Conservation (phyloP, 1,140 invertebrate genomes). For the Heliothis subflexa region DNA sequence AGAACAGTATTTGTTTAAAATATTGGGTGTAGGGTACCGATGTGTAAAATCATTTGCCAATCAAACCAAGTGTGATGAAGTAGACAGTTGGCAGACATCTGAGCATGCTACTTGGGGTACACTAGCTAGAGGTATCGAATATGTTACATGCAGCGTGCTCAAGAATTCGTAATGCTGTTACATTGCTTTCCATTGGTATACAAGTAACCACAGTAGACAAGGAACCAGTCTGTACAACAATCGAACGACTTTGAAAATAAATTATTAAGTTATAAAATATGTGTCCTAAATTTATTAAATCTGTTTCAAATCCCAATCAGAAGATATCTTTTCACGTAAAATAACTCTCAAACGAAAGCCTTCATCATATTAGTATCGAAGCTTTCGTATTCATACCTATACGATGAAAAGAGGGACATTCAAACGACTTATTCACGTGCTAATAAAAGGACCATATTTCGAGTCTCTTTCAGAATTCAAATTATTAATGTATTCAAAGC, state of each 20-base stretch:
- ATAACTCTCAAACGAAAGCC: neutral
- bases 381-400: neutral
- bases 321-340: neutral
- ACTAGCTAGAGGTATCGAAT: slow-evolving; percentile 17
- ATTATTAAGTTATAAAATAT: too few species aligned
- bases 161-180: slow-evolving; percentile 44
- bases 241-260: too few species aligned
- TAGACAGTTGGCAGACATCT: slow-evolving; percentile 29
- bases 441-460: neutral
- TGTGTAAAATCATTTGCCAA: slow-evolving; percentile 32
- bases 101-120: slow-evolving; percentile 36
- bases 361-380: neutral
- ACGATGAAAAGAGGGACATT: neutral
- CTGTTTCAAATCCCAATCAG: neutral
- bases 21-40: slow-evolving; percentile 21
- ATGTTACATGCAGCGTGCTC: slow-evolving; percentile 52
- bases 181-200: slow-evolving; percentile 69
- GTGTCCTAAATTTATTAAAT: too few species aligned
- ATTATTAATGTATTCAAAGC: slow-evolving; percentile 17
- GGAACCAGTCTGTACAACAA: too few species aligned
- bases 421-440: neutral
- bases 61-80: slow-evolving; percentile 29
- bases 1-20: slow-evolving; percentile 30
- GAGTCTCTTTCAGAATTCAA: neutral
- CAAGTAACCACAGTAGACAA: too few species aligned